Conservation (phyloP, 2,113 vertebrate species). For the Baryphthengus martii region DNA sequence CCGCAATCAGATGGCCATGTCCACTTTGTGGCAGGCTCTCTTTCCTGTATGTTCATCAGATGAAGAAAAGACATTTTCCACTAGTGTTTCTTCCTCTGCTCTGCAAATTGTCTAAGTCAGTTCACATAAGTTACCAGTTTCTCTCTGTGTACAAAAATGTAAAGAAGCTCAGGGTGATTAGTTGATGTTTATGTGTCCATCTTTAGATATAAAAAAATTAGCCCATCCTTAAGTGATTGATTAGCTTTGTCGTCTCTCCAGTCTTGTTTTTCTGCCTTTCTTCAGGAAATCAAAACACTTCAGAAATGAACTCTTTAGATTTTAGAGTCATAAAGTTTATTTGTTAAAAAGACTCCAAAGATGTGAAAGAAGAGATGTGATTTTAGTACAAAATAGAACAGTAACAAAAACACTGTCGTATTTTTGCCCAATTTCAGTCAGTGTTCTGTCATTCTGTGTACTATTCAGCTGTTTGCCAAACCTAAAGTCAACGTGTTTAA, state of each 20-base stretch:
- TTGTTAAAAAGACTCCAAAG: background rate
- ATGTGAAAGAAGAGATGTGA: background rate
- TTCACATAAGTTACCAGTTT: background rate
- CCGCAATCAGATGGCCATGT: background rate
- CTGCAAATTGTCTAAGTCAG: background rate
- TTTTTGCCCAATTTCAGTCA: background rate
- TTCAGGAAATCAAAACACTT: background rate
- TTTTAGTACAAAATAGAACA: background rate
- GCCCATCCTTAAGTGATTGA: background rate
- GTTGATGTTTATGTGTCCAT: background rate
- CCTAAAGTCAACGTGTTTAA: rapidly evolving
- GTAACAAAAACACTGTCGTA: background rate
- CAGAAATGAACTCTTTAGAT: background rate
- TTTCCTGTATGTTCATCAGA: background rate
- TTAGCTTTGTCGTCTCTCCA: background rate
- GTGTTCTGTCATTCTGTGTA: background rate
- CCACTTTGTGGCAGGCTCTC: background rate
- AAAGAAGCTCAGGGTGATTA: background rate
- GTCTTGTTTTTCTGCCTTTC: background rate
- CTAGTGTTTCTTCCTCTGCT: background rate
- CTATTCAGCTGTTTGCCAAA: background rate
- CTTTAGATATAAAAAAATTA: background rate
- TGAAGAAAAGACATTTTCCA: background rate
- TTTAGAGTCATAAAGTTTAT: background rate
- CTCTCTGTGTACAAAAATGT: background rate